Conservation (phyloP, 1,140 invertebrate genomes). For the Campoletis sonorensis region DNA sequence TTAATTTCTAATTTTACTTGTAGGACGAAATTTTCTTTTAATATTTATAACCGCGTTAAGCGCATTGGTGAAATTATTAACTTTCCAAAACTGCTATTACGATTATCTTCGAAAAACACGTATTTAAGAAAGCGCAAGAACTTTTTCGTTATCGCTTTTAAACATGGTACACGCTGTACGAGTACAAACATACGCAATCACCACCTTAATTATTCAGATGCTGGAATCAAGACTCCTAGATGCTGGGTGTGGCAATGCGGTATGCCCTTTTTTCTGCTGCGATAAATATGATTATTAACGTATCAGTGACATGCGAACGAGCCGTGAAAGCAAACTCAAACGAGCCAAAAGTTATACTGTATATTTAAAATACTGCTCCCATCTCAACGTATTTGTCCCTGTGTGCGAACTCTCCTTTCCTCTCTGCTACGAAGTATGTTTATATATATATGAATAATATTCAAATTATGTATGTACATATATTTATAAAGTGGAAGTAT, state of each 20-base stretch:
- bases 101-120: too few relatives aligned
- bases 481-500: too few relatives aligned
- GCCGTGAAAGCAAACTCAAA: background rate
- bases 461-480: too few relatives aligned
- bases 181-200: too few relatives aligned
- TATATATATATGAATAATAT: background rate
- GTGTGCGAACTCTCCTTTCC: background rate
- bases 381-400: background rate
- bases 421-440: background rate
- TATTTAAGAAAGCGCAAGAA: too few relatives aligned
- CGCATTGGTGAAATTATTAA: too few relatives aligned
- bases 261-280: background rate
- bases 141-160: too few relatives aligned
- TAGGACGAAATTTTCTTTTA: too few relatives aligned
- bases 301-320: constrained; percentile 3
- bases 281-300: background rate
- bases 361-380: background rate
- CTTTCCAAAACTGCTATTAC: too few relatives aligned
- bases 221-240: background rate
- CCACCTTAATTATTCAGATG: background rate
- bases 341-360: background rate
- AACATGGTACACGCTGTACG: too few relatives aligned
- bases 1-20: too few relatives aligned
- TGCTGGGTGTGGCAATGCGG: background rate
- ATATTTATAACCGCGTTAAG: too few relatives aligned